Percentiles rank a stretch among this genome's conserved stretches.
Evolutionary conservation across 1,140 invertebrate species (phyloP).

Genomic region (Bombus pyrosoma): DNA sequence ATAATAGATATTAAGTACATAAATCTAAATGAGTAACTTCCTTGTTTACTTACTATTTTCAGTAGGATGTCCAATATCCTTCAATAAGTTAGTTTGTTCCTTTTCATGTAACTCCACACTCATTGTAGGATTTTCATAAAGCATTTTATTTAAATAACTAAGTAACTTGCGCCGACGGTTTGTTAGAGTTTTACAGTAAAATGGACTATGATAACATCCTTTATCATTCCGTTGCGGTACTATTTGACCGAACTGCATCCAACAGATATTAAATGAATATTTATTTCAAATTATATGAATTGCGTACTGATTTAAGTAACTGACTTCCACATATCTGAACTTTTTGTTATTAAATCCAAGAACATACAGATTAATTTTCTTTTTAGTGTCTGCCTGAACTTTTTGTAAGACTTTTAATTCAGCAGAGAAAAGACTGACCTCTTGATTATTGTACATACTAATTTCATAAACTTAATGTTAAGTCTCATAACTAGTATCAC

Average conservation of each 20-base stretch:
- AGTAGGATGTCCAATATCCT: not conserved
- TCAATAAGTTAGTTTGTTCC: not conserved
- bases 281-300: not conserved
- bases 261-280: not conserved
- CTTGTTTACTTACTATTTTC: not conserved
- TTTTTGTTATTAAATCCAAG: not conserved
- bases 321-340: constrained; percentile 1
- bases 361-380: not conserved
- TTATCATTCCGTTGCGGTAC: not conserved
- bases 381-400: not conserved
- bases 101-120: not conserved
- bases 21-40: not conserved
- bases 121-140: not conserved
- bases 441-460: not conserved
- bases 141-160: not conserved
- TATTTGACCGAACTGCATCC: not conserved
- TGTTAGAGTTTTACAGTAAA: not conserved
- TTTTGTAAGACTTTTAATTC: not conserved
- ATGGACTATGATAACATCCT: too few species aligned
- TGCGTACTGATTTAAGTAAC: not conserved
- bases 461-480: constrained; percentile 15
- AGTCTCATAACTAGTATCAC: not conserved
- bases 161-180: constrained; percentile 44
- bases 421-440: not conserved
- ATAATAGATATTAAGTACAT: not conserved